Conservation (phyloP, 2,113 vertebrate species). For the Halichoerus grypus region DNA sequence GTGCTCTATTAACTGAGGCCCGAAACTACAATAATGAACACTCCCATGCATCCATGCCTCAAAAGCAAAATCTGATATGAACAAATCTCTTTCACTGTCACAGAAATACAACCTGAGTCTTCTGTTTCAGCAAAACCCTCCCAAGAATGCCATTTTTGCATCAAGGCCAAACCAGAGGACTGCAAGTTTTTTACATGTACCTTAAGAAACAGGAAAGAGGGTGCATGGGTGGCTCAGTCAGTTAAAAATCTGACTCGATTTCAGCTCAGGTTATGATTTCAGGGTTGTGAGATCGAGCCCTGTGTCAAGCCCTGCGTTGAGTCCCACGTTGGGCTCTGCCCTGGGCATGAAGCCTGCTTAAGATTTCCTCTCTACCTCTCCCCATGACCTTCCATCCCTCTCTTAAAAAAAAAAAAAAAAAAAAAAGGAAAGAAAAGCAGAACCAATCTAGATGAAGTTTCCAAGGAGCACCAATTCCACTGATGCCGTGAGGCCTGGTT, state of each 20-base stretch:
- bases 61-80: background rate
- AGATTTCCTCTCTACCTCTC: background rate
- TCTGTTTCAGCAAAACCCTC: background rate
- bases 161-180: background rate
- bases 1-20: background rate
- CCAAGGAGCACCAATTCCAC: background rate
- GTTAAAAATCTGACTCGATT: background rate
- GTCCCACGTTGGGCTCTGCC: background rate
- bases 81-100: background rate
- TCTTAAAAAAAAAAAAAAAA: background rate
- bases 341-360: background rate
- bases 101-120: background rate
- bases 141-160: background rate
- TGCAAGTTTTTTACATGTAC: accelerated
- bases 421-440: background rate
- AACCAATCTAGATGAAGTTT: background rate
- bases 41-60: background rate
- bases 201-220: background rate
- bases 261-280: background rate
- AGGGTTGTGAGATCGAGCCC: background rate
- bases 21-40: background rate
- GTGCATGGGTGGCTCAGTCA: background rate
- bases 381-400: background rate
- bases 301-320: background rate
- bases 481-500: background rate